Conservation (phyloP, 2,113 vertebrate genomes). For the Crypturellus undulatus region DNA sequence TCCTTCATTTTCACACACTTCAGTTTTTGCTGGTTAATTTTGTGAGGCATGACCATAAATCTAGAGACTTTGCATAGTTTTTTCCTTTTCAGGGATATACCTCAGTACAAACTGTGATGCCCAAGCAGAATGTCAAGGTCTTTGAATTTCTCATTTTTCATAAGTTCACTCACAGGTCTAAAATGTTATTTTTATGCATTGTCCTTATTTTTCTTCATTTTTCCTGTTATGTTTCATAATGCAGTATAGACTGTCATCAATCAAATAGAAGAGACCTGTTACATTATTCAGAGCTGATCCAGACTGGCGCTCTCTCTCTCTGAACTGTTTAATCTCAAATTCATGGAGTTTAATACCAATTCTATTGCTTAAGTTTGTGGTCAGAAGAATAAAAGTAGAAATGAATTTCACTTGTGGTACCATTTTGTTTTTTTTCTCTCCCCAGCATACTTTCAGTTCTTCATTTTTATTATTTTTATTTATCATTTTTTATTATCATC, state of each 20-base stretch:
- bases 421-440: background rate
- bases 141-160: background rate
- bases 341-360: fast-evolving
- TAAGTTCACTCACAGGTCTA: background rate
- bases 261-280: background rate
- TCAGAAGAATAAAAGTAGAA: background rate
- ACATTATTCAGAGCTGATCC: background rate
- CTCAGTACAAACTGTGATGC: background rate
- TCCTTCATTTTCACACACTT: background rate
- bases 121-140: background rate
- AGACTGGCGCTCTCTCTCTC: background rate
- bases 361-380: background rate
- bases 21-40: background rate
- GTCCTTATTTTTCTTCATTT: background rate
- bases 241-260: background rate
- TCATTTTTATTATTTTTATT: background rate
- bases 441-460: background rate
- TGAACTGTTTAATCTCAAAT: background rate
- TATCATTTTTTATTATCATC: background rate
- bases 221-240: background rate
- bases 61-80: background rate
- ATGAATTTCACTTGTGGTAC: background rate
- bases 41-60: background rate
- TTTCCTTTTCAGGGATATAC: background rate
- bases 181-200: background rate